A percentile compares a stretch with the other conserved stretches of the same genome.
Evolutionary conservation across 2,113 vertebrate genomes (phyloP).

Genomic region (Lasiurus cinereus): DNA sequence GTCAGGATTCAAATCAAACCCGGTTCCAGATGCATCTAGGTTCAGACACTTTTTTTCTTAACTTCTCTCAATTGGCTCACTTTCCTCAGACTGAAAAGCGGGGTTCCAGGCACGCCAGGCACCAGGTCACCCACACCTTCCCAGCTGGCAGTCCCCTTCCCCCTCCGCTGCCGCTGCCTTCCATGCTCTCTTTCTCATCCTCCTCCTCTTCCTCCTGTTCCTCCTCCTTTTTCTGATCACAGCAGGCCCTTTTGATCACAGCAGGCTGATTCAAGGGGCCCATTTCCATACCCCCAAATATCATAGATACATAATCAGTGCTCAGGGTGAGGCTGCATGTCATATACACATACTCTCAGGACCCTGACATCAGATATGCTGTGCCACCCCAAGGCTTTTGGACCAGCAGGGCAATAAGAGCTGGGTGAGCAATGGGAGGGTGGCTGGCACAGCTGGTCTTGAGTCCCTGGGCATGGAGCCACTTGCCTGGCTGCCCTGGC

Average conservation of each 20-base stretch:
- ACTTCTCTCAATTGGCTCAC: too few species aligned
- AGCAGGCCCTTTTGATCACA: too few species aligned
- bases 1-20: slow-evolving; percentile 48
- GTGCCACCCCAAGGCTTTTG: not conserved
- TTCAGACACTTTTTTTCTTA: not conserved
- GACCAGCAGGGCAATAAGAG: not conserved
- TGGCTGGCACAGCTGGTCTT: slow-evolving; percentile 52
- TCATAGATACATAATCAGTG: not conserved
- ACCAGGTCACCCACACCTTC: too few species aligned
- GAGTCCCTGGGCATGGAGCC: slow-evolving; percentile 38
- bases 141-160: too few species aligned
- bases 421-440: not conserved
- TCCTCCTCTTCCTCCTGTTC: too few species aligned
- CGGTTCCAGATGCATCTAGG: not conserved
- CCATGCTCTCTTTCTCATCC: too few species aligned
- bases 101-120: too few species aligned
- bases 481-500: slow-evolving; percentile 58
- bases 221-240: too few species aligned
- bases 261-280: not conserved
- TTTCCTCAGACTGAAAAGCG: too few species aligned
- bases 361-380: not conserved
- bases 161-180: too few species aligned
- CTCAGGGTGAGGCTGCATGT: not conserved
- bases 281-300: not conserved
- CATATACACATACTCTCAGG: not conserved